Conservation (phyloP, 2,797 vertebrate genomes). For the Nannoperca australis region DNA sequence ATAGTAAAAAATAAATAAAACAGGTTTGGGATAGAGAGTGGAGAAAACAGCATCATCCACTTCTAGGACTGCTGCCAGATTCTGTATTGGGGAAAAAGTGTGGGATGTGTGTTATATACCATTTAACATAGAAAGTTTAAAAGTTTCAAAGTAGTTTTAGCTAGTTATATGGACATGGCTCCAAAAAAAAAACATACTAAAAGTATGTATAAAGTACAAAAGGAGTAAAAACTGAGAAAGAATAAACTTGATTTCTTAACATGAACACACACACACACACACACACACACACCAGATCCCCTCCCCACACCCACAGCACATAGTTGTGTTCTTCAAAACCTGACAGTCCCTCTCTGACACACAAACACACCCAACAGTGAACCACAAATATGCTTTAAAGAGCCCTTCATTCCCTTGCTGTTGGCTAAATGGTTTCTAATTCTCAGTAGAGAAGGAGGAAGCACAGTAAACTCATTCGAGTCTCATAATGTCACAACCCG, state of each 20-base stretch:
- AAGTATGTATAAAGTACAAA: neutral
- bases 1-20: conserved; percentile 23
- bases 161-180: neutral
- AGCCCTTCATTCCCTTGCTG: conserved; percentile 50
- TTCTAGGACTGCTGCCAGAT: conserved; percentile 35
- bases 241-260: conserved; percentile 15
- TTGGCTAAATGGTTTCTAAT: conserved; percentile 45
- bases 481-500: conserved; percentile 35
- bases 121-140: conserved; percentile 9
- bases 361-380: conserved; percentile 59
- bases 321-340: conserved; percentile 54
- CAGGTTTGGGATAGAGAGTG: conserved; percentile 15
- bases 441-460: conserved; percentile 42
- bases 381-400: conserved; percentile 77
- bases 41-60: conserved; percentile 36
- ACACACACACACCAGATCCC: conserved; percentile 19
- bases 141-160: neutral
- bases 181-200: neutral
- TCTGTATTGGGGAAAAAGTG: conserved; percentile 20
- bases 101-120: conserved; percentile 19
- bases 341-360: conserved; percentile 49
- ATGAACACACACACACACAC: conserved; percentile 23
- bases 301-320: conserved; percentile 40
- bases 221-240: neutral
- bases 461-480: conserved; percentile 25